phyloP scores from a whole-genome alignment of 1,140 invertebrate species.

The Drosophila carrolli region DNA sequence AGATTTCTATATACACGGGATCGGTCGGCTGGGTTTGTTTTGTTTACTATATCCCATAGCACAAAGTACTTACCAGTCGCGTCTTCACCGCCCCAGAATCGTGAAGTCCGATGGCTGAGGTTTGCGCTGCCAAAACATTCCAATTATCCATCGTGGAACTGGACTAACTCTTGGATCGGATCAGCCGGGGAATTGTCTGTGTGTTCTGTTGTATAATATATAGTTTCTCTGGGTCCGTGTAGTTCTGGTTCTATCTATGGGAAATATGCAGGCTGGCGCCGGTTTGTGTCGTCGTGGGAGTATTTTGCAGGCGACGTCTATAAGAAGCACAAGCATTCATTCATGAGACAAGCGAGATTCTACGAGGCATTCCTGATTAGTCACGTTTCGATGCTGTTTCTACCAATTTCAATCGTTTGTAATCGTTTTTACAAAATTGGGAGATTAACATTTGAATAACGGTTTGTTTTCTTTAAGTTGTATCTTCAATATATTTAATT shows the following conservation, averaged over 20 bases:
- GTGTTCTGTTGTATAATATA: conserved; percentile 17
- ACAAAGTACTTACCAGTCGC: conserved; percentile 70
- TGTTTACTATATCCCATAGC: conserved; percentile 42
- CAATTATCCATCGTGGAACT: conserved; percentile 75
- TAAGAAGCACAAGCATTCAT: conserved; percentile 54
- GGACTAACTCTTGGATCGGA: conserved; percentile 2
- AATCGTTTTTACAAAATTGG: no score
- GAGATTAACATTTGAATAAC: no score
- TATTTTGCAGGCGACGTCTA: conserved; percentile 37
- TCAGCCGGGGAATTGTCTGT: conserved; percentile 22
- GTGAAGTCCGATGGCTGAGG: conserved; percentile 76
- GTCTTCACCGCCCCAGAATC: conserved; percentile 62
- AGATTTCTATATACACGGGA: conserved; percentile 36
- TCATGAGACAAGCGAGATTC: conserved; percentile 32
- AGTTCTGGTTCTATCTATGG: conserved; percentile 29
- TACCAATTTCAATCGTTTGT: no score
- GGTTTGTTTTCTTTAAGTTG: no score
- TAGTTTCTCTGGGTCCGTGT: conserved; percentile 24
- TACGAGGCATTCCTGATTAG: conserved; percentile 7
- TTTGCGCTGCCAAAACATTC: conserved; percentile 84
- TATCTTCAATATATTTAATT: no score
- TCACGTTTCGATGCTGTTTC: not conserved
- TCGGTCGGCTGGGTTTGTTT: conserved; percentile 60
- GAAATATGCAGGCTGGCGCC: conserved; percentile 27
- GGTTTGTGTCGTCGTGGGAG: conserved; percentile 31